A percentile compares a stretch with the other conserved stretches of the same genome.
These are phyloP conservation scores for Lamproptera curius DNA, from an alignment of 2,888 invertebrate genomes.

Conservation along the genomic window DNA sequence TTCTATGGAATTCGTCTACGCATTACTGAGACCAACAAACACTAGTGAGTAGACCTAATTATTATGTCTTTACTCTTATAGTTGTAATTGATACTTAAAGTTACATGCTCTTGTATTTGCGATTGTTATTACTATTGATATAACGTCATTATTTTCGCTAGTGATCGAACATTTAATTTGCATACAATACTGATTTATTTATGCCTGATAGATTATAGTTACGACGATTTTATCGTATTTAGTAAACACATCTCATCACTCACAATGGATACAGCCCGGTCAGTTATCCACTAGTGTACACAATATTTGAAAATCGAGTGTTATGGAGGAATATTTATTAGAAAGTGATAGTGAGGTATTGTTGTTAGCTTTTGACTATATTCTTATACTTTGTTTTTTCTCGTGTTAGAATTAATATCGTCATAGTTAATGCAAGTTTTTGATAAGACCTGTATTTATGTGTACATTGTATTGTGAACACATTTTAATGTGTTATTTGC, in stretches of 20 bases:
- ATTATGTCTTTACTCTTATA: slow-evolving; percentile 36
- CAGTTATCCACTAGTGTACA: slow-evolving; percentile 20
- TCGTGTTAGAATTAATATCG: background rate
- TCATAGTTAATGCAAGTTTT: background rate
- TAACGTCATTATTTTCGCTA: slow-evolving; percentile 54
- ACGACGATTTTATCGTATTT: slow-evolving; percentile 20
- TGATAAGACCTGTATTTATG: background rate
- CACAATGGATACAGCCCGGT: slow-evolving; percentile 25
- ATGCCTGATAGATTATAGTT: slow-evolving; percentile 42
- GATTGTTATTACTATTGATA: slow-evolving; percentile 45
- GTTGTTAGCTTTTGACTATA: background rate
- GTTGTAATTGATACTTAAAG: slow-evolving; percentile 38
- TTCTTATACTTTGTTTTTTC: background rate
- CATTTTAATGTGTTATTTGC: slow-evolving; percentile 23
- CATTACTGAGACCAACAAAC: slow-evolving; percentile 49
- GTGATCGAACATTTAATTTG: slow-evolving; percentile 61
- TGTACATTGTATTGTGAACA: background rate
- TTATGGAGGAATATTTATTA: slow-evolving; percentile 52
- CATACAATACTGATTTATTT: slow-evolving; percentile 62
- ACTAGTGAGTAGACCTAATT: slow-evolving; percentile 55
- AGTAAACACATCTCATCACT: slow-evolving; percentile 29
- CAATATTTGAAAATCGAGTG: slow-evolving; percentile 25
- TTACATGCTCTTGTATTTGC: slow-evolving; percentile 43
- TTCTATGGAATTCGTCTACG: slow-evolving; percentile 62
- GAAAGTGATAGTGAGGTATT: slow-evolving; percentile 58